Evolutionary conservation across 1,140 invertebrate genomes (phyloP).

Genomic region (Drosophila pruinosa): DNA sequence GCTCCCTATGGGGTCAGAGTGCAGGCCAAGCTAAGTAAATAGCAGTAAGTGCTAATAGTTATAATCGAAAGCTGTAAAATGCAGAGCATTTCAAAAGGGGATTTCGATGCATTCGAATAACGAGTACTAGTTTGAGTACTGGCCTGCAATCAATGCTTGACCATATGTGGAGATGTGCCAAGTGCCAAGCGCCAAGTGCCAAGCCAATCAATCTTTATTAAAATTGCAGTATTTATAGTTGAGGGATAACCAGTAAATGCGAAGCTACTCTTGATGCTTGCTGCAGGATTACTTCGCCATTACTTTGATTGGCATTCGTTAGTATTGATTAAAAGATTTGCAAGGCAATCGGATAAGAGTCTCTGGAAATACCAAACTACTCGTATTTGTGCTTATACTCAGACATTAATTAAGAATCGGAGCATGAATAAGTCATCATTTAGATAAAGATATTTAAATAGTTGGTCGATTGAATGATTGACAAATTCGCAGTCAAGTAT

Average conservation of each 20-base stretch:
- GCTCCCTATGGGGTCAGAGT: neutral
- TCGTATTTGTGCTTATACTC: too few species aligned
- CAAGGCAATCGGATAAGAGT: neutral
- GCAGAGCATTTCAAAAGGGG: neutral
- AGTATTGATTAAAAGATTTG: neutral
- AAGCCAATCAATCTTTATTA: constrained; percentile 6
- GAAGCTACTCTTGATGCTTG: too few species aligned
- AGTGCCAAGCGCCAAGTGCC: neutral
- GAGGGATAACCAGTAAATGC: neutral
- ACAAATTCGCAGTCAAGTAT: too few species aligned
- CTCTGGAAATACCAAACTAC: too few species aligned
- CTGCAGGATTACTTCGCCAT: neutral
- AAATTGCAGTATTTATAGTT: neutral
- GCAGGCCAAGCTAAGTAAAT: neutral
- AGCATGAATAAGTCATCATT: too few species aligned
- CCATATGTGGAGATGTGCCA: neutral
- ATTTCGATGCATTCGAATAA: neutral
- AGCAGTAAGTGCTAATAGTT: constrained; percentile 1
- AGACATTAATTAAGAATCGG: neutral
- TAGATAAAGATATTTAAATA: too few species aligned
- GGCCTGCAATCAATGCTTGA: too few species aligned
- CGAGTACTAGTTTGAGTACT: too few species aligned
- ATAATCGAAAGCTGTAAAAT: constrained; percentile 9
- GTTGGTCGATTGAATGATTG: too few species aligned
- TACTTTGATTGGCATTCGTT: neutral